Percentiles rank a stretch among this genome's conserved stretches.
These are phyloP conservation scores for Clavelina lepadiformis DNA, from an alignment of 23 tunicate species.

Conservation along the genomic window DNA sequence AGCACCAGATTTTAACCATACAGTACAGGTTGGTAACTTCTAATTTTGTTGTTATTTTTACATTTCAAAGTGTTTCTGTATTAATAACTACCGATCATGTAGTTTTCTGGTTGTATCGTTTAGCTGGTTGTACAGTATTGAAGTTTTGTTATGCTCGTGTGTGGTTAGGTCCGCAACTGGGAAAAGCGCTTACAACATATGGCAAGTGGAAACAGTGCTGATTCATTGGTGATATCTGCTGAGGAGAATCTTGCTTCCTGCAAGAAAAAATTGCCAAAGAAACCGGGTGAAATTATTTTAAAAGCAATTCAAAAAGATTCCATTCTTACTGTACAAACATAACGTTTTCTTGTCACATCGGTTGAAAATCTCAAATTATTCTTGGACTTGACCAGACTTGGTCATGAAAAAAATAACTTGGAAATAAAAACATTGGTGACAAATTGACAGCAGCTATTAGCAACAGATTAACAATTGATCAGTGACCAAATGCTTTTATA, in stretches of 20 bases:
- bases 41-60: background rate
- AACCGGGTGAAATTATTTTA: constrained; percentile 32
- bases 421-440: too few species aligned
- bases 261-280: constrained; percentile 54
- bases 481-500: too few species aligned
- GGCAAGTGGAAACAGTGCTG: constrained; percentile 53
- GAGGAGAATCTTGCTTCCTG: constrained; percentile 40
- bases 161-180: constrained; percentile 85
- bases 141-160: too few species aligned
- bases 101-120: too few species aligned
- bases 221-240: constrained; percentile 39
- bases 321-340: too few species aligned
- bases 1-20: constrained; percentile 30
- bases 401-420: too few species aligned
- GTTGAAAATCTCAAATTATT: too few species aligned
- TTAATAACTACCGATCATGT: background rate
- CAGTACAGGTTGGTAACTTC: constrained; percentile 58
- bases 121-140: too few species aligned
- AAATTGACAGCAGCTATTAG: too few species aligned
- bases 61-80: background rate
- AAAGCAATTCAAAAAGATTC: background rate
- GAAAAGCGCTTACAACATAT: constrained; percentile 86
- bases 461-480: too few species aligned
- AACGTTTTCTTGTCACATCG: too few species aligned
- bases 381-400: too few species aligned